Evolutionary conservation across 2,113 vertebrate genomes (phyloP).

Genomic region (Phylloscopus trochiloides): DNA sequence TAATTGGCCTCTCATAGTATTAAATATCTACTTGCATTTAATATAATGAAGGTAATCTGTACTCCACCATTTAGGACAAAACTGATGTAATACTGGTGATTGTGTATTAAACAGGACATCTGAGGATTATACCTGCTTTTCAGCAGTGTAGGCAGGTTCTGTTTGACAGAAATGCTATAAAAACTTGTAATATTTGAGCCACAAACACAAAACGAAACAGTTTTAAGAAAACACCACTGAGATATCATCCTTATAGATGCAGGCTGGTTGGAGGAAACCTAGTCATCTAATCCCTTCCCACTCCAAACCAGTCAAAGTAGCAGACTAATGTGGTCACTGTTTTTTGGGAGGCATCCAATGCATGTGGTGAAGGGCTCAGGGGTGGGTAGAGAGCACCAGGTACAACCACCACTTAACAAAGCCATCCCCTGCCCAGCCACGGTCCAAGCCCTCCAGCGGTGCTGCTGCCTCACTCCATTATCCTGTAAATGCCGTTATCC

Average conservation of each 20-base stretch:
- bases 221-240: neutral
- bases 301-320: neutral
- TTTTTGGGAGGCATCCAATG: neutral
- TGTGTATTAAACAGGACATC: neutral
- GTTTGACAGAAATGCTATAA: neutral
- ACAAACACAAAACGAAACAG: neutral
- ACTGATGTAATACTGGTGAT: accelerated
- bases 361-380: neutral
- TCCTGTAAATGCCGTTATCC: constrained; percentile 48
- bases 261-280: constrained; percentile 20
- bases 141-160: neutral
- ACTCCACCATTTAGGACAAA: neutral
- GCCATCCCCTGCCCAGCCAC: neutral
- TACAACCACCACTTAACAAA: constrained; percentile 64
- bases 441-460: constrained; percentile 43
- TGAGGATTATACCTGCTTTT: neutral
- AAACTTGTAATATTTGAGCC: neutral
- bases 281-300: neutral
- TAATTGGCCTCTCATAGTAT: neutral
- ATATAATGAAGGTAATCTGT: neutral
- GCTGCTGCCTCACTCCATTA: neutral
- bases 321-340: neutral
- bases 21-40: neutral
- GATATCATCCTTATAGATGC: neutral
- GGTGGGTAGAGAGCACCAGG: neutral